Evolutionary conservation across 2,888 invertebrate genomes (phyloP).

Genomic region (Leucophenga montana): DNA sequence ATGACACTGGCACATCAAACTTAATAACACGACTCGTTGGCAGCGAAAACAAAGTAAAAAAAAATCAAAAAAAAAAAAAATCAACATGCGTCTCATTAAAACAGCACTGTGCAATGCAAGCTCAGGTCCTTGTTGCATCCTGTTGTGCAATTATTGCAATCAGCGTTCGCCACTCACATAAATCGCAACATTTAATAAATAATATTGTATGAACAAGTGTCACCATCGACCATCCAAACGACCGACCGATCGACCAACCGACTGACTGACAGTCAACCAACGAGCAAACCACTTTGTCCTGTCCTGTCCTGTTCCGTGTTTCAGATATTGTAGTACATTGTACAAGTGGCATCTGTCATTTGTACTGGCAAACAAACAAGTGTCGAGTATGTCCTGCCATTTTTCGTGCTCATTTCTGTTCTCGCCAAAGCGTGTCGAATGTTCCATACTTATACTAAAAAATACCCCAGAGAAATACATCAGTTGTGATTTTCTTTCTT

Average conservation of each 20-base stretch:
- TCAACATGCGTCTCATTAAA: slow-evolving; percentile 19
- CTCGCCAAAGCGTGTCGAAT: slow-evolving; percentile 7
- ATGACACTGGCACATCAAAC: slow-evolving; percentile 42
- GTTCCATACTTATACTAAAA: slow-evolving; percentile 40
- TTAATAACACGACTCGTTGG: slow-evolving; percentile 49
- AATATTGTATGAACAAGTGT: slow-evolving; percentile 21
- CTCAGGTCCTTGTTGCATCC: background rate
- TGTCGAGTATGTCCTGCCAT: slow-evolving; percentile 60
- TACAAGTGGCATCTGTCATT: slow-evolving; percentile 71
- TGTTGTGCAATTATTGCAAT: slow-evolving; percentile 25
- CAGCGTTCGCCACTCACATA: slow-evolving; percentile 11
- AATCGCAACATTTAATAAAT: slow-evolving; percentile 28
- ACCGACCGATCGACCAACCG: slow-evolving; percentile 32
- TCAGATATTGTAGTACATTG: slow-evolving; percentile 32
- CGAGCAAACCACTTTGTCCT: slow-evolving; percentile 29
- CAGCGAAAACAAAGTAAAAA: slow-evolving; percentile 9
- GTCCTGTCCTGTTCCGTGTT: too few relatives aligned
- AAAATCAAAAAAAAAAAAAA: background rate
- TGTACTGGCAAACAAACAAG: slow-evolving; percentile 57
- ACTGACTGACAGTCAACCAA: slow-evolving; percentile 33
- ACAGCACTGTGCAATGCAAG: background rate
- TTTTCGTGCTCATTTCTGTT: background rate
- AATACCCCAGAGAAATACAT: slow-evolving; percentile 61
- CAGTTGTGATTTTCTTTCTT: slow-evolving; percentile 44
- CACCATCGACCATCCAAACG: background rate